These are phyloP conservation scores for Mesitornis unicolor DNA, from an alignment of 2,113 vertebrate species.

Conservation along the genomic window DNA sequence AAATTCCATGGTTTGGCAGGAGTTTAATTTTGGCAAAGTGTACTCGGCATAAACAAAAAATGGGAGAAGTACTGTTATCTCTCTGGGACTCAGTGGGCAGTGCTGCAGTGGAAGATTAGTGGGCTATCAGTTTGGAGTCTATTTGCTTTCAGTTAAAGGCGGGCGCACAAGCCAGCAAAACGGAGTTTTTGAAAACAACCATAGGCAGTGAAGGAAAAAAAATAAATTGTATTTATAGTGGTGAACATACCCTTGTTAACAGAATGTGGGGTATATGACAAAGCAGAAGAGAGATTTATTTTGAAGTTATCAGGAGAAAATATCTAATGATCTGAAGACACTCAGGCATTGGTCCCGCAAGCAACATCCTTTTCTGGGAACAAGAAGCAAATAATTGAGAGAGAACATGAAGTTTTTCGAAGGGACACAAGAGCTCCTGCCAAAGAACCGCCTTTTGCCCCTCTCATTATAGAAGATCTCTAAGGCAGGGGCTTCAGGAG, in stretches of 20 bases:
- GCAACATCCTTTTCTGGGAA: background rate
- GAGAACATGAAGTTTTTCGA: background rate
- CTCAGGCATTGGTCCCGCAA: background rate
- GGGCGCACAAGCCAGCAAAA: background rate
- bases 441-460: background rate
- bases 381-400: background rate
- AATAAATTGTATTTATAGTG: background rate
- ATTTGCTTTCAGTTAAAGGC: background rate
- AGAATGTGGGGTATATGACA: background rate
- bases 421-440: background rate
- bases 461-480: background rate
- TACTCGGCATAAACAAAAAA: background rate
- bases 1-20: background rate
- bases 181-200: background rate
- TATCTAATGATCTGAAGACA: background rate
- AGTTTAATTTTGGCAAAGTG: background rate
- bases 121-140: background rate
- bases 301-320: background rate
- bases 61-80: background rate
- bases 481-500: background rate
- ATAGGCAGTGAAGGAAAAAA: background rate
- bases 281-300: background rate
- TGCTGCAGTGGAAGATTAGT: constrained; percentile 16
- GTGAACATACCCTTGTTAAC: background rate
- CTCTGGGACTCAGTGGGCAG: background rate